phyloP scores from a whole-genome alignment of 2,113 vertebrate genomes.

The Osmerus eperlanus region DNA sequence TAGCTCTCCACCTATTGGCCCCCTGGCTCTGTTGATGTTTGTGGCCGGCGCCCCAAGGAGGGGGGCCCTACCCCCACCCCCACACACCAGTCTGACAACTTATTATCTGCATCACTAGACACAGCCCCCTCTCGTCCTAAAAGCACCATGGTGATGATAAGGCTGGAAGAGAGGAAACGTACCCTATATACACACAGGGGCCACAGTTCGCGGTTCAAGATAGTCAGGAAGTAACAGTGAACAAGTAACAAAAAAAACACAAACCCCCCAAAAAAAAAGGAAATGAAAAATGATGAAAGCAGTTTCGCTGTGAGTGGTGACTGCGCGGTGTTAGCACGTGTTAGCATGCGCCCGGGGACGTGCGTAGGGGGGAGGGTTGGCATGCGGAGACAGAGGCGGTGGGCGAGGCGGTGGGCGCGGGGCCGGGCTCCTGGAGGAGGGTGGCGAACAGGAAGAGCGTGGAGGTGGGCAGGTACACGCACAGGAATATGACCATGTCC shows the following conservation, averaged over 20 bases:
- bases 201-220: slow-evolving; percentile 26
- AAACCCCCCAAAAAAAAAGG: slow-evolving; percentile 12
- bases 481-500: slow-evolving; percentile 91
- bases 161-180: slow-evolving; percentile 35
- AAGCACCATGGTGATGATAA: slow-evolving; percentile 34
- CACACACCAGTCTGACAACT: slow-evolving; percentile 18
- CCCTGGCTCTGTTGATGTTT: too few species aligned
- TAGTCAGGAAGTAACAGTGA: slow-evolving; percentile 23
- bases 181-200: slow-evolving; percentile 20
- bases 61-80: neutral
- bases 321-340: neutral
- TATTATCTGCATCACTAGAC: slow-evolving; percentile 25
- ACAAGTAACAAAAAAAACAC: slow-evolving; percentile 10
- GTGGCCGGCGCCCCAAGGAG: neutral
- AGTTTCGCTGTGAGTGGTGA: neutral
- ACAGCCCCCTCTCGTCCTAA: slow-evolving; percentile 32
- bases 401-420: slow-evolving; percentile 35
- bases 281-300: slow-evolving; percentile 13
- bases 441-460: slow-evolving; percentile 87
- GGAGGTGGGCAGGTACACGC: slow-evolving; percentile 90
- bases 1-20: too few species aligned
- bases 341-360: slow-evolving; percentile 19
- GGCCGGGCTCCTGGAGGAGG: slow-evolving; percentile 77
- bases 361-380: slow-evolving; percentile 48
- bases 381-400: slow-evolving; percentile 68